Evolutionary conservation across 2,888 invertebrate genomes (phyloP).

Genomic region (Microctonus brassicae): DNA sequence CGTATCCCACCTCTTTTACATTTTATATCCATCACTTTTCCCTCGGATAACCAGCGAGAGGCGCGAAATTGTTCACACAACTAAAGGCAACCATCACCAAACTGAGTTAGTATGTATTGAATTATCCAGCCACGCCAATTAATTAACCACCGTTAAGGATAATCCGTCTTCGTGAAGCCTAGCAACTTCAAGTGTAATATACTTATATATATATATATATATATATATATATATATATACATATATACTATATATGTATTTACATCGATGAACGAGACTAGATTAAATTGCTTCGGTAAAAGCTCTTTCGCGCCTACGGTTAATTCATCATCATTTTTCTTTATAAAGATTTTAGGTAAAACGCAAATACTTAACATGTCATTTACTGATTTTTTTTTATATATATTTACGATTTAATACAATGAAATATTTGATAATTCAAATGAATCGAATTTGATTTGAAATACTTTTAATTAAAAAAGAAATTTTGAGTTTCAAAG

Average conservation of each 20-base stretch:
- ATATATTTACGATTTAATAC: not conserved
- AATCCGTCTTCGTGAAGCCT: slow-evolving; percentile 48
- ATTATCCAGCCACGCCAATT: slow-evolving; percentile 53
- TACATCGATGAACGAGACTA: not conserved
- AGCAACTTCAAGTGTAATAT: slow-evolving; percentile 27
- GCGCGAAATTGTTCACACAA: slow-evolving; percentile 45
- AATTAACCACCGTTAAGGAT: slow-evolving; percentile 56
- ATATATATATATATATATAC: no score
- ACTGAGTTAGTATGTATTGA: slow-evolving; percentile 52
- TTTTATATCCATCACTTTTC: slow-evolving; percentile 30
- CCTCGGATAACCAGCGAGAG: not conserved
- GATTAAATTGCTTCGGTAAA: not conserved
- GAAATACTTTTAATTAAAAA: no score
- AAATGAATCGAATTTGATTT: no score
- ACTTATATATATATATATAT: not conserved
- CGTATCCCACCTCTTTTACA: not conserved
- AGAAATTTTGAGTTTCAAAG: no score
- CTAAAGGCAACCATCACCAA: slow-evolving; percentile 39
- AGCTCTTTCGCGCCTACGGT: not conserved
- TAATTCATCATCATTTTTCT: not conserved
- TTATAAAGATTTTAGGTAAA: not conserved
- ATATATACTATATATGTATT: not conserved
- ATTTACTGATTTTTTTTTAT: not conserved
- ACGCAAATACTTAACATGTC: not conserved
- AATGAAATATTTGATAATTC: no score